Percentiles rank a stretch among this genome's conserved stretches.
phyloP scores from a whole-genome alignment of 2,888 invertebrate genomes.

The Ypsolopha sequella region DNA sequence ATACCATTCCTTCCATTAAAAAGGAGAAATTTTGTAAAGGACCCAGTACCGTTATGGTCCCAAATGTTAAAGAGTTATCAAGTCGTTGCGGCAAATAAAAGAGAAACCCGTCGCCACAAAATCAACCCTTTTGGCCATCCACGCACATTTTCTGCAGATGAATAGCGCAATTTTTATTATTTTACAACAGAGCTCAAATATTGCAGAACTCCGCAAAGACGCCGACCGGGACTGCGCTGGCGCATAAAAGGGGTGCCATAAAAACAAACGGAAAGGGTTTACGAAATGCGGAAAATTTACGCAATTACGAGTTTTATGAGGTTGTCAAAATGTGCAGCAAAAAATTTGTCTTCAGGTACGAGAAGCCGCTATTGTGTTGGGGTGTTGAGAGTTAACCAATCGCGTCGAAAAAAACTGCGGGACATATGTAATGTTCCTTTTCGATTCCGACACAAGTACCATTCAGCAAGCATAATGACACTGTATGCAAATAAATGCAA shows the following conservation, averaged over 20 bases:
- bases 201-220: conserved; percentile 61
- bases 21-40: conserved; percentile 33
- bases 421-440: conserved; percentile 9
- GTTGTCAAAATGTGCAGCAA: conserved; percentile 25
- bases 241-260: conserved; percentile 53
- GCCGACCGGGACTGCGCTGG: conserved; percentile 36
- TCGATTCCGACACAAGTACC: conserved; percentile 33
- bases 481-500: conserved; percentile 59
- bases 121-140: conserved; percentile 53
- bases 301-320: conserved; percentile 56
- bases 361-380: conserved; percentile 33
- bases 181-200: conserved; percentile 48
- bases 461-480: conserved; percentile 32
- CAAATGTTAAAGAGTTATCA: conserved; percentile 14
- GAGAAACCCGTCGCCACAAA: conserved; percentile 40
- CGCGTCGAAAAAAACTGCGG: conserved; percentile 5
- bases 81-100: conserved; percentile 33
- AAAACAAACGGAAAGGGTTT: conserved; percentile 69
- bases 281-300: conserved; percentile 65
- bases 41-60: conserved; percentile 49
- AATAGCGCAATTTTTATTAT: conserved; percentile 64
- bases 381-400: conserved; percentile 17
- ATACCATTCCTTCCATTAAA: conserved; percentile 35
- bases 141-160: conserved; percentile 51
- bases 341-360: conserved; percentile 61